Conservation (phyloP, 64 coral and sea anemone genomes). For the Montipora capricornis region DNA sequence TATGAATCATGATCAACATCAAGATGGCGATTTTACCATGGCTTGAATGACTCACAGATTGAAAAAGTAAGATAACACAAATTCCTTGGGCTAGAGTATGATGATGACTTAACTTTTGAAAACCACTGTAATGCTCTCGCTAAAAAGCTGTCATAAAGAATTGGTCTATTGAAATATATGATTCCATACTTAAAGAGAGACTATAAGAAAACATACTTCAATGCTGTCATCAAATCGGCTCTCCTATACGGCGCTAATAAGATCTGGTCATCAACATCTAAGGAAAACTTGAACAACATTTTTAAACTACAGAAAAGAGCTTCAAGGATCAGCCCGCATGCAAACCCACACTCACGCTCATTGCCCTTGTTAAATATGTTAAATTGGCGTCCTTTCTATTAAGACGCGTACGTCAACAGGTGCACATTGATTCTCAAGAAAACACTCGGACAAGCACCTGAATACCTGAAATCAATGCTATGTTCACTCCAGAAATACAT, state of each 20-base stretch:
- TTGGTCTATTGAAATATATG: slow-evolving; percentile 33
- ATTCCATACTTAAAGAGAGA: not conserved
- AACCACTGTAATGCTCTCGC: slow-evolving; percentile 6
- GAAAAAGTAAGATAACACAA: not conserved
- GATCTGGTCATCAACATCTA: slow-evolving; percentile 24
- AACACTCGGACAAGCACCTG: not conserved
- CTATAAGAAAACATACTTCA: slow-evolving; percentile 11
- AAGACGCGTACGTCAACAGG: not conserved
- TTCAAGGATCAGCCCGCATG: slow-evolving; percentile 21
- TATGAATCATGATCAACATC: not conserved
- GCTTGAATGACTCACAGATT: slow-evolving; percentile 2
- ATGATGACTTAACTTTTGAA: slow-evolving; percentile 3
- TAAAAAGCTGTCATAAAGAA: slow-evolving; percentile 34
- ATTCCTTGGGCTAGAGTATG: not conserved
- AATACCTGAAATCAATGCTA: slow-evolving; percentile 1
- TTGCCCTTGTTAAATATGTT: slow-evolving; percentile 3
- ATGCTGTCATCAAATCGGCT: slow-evolving; percentile 24
- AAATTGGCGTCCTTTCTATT: slow-evolving; percentile 24
- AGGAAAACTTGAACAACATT: slow-evolving; percentile 22
- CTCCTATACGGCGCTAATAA: not conserved
- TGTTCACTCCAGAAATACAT: not conserved
- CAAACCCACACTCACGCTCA: not conserved
- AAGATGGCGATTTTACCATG: slow-evolving; percentile 1
- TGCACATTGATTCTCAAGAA: too few species aligned
- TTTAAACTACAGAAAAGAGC: slow-evolving; percentile 54